Conservation (phyloP, 2,888 invertebrate genomes). For the Crossocerus cetratus region DNA sequence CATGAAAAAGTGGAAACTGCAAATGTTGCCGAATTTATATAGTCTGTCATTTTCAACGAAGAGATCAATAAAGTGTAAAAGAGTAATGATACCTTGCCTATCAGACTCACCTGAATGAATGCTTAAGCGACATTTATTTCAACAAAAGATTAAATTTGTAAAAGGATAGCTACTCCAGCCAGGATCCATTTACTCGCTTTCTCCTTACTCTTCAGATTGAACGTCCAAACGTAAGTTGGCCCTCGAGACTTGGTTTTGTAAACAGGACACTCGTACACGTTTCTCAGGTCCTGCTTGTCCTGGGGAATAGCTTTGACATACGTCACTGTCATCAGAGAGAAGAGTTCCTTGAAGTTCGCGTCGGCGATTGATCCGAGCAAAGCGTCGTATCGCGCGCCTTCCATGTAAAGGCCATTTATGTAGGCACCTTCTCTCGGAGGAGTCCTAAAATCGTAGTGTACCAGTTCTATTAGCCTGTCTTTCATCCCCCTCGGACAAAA, state of each 20-base stretch:
- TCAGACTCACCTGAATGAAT: too few species aligned
- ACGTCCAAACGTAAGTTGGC: conserved; percentile 97
- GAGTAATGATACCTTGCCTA: too few species aligned
- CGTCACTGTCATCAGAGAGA: conserved; percentile 93
- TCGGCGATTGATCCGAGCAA: conserved; percentile 88
- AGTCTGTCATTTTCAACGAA: neutral
- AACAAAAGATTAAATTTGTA: conserved; percentile 83
- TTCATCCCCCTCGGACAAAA: neutral
- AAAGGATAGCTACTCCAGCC: conserved; percentile 93
- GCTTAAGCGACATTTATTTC: too few species aligned
- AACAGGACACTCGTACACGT: conserved; percentile 94
- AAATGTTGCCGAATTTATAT: neutral
- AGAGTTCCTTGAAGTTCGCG: conserved; percentile 92
- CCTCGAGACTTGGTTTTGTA: conserved; percentile 94
- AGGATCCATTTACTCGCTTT: conserved; percentile 94
- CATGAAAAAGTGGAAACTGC: neutral
- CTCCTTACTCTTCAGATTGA: conserved; percentile 93
- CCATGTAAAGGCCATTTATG: conserved; percentile 93
- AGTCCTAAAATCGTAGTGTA: conserved; percentile 77
- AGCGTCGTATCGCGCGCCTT: conserved; percentile 96
- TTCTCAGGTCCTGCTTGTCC: conserved; percentile 92
- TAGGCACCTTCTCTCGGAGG: conserved; percentile 95
- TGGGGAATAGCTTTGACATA: conserved; percentile 91
- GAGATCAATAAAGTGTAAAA: too few species aligned
- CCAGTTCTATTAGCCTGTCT: too few species aligned